phyloP scores from a whole-genome alignment of 2,113 vertebrate species.

The Pavo muticus region DNA sequence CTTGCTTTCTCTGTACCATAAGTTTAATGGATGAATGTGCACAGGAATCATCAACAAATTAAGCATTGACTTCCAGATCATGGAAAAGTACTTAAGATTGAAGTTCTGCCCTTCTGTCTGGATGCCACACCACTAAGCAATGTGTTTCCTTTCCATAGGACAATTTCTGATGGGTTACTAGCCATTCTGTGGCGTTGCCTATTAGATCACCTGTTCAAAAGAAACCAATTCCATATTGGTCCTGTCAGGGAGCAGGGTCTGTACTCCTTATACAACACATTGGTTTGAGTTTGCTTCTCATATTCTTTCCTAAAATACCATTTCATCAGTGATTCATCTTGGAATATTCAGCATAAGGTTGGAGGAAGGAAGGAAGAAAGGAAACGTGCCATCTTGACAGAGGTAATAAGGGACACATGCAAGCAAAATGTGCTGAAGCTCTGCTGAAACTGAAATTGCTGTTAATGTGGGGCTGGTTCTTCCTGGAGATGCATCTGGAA shows the following conservation, averaged over 20 bases:
- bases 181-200: not conserved
- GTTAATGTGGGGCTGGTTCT: not conserved
- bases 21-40: not conserved
- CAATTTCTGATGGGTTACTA: not conserved
- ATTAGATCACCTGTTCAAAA: not conserved
- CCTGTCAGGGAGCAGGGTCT: not conserved
- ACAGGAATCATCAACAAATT: not conserved
- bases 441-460: not conserved
- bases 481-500: not conserved
- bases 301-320: not conserved
- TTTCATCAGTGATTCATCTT: conserved; percentile 37
- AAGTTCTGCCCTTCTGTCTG: not conserved
- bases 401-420: conserved; percentile 10
- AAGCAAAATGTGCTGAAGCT: not conserved
- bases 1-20: not conserved
- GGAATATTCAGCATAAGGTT: not conserved
- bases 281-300: not conserved
- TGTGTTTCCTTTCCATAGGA: not conserved
- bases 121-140: not conserved
- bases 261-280: not conserved
- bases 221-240: not conserved
- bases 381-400: not conserved
- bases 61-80: not conserved
- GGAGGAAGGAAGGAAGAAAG: conserved; percentile 1
- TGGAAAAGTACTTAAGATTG: not conserved